Evolutionary conservation across 2,113 vertebrate genomes (phyloP), one percentile per base, ranked within the genome.

Genomic region (Empidonax alnorum): DNA sequence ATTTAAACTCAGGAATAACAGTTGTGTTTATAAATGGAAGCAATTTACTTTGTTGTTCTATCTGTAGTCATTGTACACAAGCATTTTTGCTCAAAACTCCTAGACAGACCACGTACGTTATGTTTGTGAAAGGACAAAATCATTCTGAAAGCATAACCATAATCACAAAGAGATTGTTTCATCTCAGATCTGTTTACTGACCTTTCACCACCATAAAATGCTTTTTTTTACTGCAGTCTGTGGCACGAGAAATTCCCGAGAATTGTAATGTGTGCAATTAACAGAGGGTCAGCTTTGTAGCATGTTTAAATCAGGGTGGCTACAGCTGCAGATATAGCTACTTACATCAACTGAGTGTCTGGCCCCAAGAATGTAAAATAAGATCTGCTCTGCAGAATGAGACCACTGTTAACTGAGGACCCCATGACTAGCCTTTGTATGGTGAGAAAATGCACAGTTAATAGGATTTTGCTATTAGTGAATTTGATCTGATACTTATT

Each of bases 401-500:
- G 90, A 82, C 82, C 78, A 84, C 89, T 97, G 91, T 97, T 96
- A 92, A 92, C 65, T 58, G 12, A 91, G 87, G 69, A 42, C 90
- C 96, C 87, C 96, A 83, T 97, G 97, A 97, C 92, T 84, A 81
- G 76, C 72, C 92, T 97, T 97, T 92, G 55, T 94, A 83, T 85
- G 89, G 93, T 96, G 76, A 97, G 92, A 97, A 98, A 98, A 96
- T 52, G 92, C 90, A 85, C 59, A 76, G 94, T 97, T 97, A 98
- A 97, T 98, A 97, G 92, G 96, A 97, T 98, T 96, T 97, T 95
- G 74, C 82, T 97, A 80, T 97, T 97, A 97, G 93, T 66, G 93
- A 89, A 89, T 96, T 97, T 94, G 75, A 95, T 90, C 90, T 90
- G 68, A 79, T 87, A 39, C 62, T 95, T 93, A 95, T 96, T 97